A percentile compares a stretch with the other conserved stretches of the same genome.
These are phyloP conservation scores for Lates calcarifer DNA, from an alignment of 2,113 vertebrate genomes.

Conservation along the genomic window DNA sequence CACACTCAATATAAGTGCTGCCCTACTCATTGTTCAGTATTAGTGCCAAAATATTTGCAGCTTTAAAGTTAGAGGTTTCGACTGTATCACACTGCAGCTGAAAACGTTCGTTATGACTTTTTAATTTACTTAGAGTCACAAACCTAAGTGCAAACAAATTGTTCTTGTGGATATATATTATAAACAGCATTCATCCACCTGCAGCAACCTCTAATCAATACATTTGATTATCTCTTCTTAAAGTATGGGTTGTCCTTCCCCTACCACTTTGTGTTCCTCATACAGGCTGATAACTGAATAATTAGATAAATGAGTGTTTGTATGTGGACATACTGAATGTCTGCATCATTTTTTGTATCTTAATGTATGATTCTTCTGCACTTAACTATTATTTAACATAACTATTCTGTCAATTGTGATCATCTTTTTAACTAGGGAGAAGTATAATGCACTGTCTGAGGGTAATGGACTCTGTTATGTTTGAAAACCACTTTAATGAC, in stretches of 20 bases:
- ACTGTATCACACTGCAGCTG: not conserved
- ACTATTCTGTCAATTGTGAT: no score
- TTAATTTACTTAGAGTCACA: not conserved
- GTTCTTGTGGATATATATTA: not conserved
- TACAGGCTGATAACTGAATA: not conserved
- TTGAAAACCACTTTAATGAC: no score
- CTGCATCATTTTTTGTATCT: not conserved
- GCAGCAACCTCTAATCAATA: not conserved
- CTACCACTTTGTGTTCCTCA: not conserved
- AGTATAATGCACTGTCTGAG: not conserved
- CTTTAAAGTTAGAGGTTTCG: conserved; percentile 10
- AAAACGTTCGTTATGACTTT: conserved; percentile 8
- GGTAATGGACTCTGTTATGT: not conserved
- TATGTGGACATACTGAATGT: not conserved
- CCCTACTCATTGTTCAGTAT: conserved; percentile 9
- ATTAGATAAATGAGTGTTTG: no score
- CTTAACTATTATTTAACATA: not conserved
- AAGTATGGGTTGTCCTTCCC: not conserved
- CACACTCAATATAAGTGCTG: conserved; percentile 31
- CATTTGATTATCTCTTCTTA: not conserved
- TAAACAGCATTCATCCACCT: not conserved
- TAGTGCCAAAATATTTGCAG: no score
- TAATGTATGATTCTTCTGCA: not conserved
- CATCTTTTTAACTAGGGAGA: no score
- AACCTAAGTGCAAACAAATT: not conserved